Evolutionary conservation across 2,113 vertebrate species (phyloP).

Genomic region (Suricata suricatta): DNA sequence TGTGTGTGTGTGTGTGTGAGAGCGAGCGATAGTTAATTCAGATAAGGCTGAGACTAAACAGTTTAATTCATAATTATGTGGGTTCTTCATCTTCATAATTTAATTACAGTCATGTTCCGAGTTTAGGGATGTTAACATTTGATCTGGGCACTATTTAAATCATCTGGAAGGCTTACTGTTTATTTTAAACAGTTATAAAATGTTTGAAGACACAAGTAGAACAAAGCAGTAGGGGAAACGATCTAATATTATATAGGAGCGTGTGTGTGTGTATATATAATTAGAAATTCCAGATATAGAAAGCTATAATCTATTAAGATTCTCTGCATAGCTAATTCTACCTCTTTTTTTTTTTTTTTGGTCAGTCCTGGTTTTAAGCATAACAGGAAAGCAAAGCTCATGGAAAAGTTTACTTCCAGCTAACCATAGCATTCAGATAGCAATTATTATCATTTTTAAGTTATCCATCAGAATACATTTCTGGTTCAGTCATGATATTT

Average conservation of each 20-base stretch:
- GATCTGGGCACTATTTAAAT: background rate
- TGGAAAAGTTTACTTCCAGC: background rate
- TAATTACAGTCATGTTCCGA: background rate
- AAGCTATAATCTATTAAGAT: background rate
- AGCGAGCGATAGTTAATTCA: background rate
- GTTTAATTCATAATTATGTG: background rate
- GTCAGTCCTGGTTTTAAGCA: background rate
- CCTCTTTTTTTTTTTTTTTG: too few relatives aligned
- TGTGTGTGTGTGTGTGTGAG: background rate
- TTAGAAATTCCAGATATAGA: background rate
- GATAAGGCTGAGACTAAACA: background rate
- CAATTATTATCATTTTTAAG: background rate
- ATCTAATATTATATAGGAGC: background rate
- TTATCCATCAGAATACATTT: background rate
- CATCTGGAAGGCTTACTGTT: background rate
- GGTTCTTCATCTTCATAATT: background rate
- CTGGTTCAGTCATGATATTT: background rate
- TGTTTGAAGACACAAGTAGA: background rate
- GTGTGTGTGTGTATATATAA: background rate
- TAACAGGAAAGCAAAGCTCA: background rate
- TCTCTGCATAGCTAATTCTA: background rate
- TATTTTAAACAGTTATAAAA: conserved; percentile 26
- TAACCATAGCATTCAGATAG: background rate
- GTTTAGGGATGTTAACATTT: conserved; percentile 7
- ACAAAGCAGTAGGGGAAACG: background rate